Conservation (phyloP, 2,113 vertebrate species). For the Kryptolebias marmoratus region DNA sequence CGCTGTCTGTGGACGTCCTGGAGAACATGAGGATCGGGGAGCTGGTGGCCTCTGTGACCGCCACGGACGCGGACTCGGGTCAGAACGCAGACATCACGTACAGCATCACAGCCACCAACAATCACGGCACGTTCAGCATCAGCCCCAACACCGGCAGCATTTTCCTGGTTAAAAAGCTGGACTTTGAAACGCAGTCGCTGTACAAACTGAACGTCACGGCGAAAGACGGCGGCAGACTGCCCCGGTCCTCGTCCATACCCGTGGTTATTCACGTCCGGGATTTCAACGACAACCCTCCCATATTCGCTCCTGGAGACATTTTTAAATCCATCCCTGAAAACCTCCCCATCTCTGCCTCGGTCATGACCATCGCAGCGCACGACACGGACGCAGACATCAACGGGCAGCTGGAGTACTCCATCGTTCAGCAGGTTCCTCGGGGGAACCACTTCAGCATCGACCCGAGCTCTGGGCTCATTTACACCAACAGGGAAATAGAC, state of each 20-base stretch:
- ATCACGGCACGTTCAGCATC: constrained; percentile 95
- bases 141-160: constrained; percentile 96
- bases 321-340: constrained; percentile 97
- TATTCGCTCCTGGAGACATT: constrained; percentile 92
- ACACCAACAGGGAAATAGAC: constrained; percentile 90
- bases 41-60: constrained; percentile 93
- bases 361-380: constrained; percentile 88
- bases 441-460: constrained; percentile 92
- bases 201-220: constrained; percentile 95
- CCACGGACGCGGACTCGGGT: constrained; percentile 91
- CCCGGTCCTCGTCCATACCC: constrained; percentile 90
- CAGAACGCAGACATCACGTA: constrained; percentile 95
- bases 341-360: constrained; percentile 88
- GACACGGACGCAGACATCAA: constrained; percentile 98
- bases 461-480: constrained; percentile 85
- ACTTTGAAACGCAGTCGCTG: constrained; percentile 93
- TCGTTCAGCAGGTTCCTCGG: constrained; percentile 91
- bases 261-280: constrained; percentile 93
- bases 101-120: constrained; percentile 91
- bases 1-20: constrained; percentile 88
- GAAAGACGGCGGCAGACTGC: constrained; percentile 90
- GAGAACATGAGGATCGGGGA: constrained; percentile 98
- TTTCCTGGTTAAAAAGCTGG: constrained; percentile 92
- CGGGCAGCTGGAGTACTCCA: constrained; percentile 88
- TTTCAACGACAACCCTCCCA: constrained; percentile 95